Evolutionary conservation across 2,888 invertebrate genomes (phyloP).

Genomic region (Drosophila rellima): DNA sequence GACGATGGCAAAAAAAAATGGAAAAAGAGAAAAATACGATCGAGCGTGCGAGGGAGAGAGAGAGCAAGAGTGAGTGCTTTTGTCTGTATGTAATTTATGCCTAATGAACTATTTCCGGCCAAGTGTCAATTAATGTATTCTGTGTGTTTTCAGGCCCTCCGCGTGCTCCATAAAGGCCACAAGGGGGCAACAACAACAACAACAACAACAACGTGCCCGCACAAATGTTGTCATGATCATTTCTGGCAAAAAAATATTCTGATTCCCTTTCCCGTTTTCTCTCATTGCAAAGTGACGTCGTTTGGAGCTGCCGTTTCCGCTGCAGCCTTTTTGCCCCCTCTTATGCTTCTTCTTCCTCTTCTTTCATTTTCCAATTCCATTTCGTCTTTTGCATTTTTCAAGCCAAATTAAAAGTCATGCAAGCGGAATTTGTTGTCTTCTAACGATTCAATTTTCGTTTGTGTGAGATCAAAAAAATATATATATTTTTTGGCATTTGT

Average conservation of each 20-base stretch:
- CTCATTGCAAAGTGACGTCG: slow-evolving; percentile 8
- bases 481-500: slow-evolving; percentile 17
- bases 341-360: slow-evolving; percentile 20
- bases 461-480: slow-evolving; percentile 33
- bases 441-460: slow-evolving; percentile 55
- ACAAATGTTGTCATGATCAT: slow-evolving; percentile 77
- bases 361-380: slow-evolving; percentile 15
- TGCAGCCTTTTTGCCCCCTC: slow-evolving; percentile 36
- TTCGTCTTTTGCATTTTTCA: slow-evolving; percentile 56
- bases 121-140: slow-evolving; percentile 82
- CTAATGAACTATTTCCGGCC: slow-evolving; percentile 83
- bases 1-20: slow-evolving; percentile 53
- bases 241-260: slow-evolving; percentile 67
- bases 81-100: slow-evolving; percentile 82
- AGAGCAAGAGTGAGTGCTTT: slow-evolving; percentile 56
- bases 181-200: slow-evolving; percentile 47
- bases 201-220: slow-evolving; percentile 72
- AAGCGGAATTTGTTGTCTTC: slow-evolving; percentile 62
- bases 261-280: slow-evolving; percentile 10
- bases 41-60: slow-evolving; percentile 10
- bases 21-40: slow-evolving; percentile 9
- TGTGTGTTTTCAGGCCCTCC: slow-evolving; percentile 68
- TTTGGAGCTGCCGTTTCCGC: slow-evolving; percentile 54
- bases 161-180: slow-evolving; percentile 48
- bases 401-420: slow-evolving; percentile 71